phyloP scores from a whole-genome alignment of 2,113 vertebrate species.

The Eulemur rufifrons region DNA sequence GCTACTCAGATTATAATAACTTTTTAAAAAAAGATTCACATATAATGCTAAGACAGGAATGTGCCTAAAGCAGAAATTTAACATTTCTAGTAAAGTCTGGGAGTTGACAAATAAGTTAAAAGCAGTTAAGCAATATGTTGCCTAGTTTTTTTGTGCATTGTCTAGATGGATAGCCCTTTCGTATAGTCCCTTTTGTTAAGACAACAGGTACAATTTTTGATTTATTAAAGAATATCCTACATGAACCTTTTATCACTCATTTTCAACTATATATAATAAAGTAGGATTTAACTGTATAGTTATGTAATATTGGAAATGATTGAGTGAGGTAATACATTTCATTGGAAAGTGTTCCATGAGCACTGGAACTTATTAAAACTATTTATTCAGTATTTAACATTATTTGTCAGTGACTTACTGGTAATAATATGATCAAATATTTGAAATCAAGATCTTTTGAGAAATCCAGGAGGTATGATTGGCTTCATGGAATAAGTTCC shows the following conservation, averaged over 20 bases:
- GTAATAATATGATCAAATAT: not conserved
- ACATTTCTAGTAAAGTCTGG: not conserved
- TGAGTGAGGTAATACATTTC: not conserved
- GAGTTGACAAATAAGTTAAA: not conserved
- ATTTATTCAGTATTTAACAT: not conserved
- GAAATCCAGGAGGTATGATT: not conserved
- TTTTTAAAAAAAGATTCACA: not conserved
- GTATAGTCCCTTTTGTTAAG: not conserved
- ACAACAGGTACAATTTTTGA: not conserved
- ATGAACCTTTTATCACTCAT: not conserved
- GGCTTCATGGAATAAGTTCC: not conserved
- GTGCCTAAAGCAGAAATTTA: slow-evolving; percentile 26
- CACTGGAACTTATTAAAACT: not conserved
- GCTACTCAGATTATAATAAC: not conserved
- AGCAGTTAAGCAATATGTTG: not conserved
- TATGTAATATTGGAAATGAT: not conserved
- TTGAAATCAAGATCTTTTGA: not conserved
- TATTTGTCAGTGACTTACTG: not conserved
- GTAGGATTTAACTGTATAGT: not conserved
- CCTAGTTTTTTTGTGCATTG: not conserved
- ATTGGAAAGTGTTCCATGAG: not conserved
- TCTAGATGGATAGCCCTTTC: not conserved
- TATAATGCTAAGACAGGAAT: not conserved
- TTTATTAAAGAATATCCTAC: not conserved
- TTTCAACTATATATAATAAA: not conserved